These are phyloP conservation scores for Drosophila multiciliata DNA, from an alignment of 2,888 invertebrate genomes.

Conservation along the genomic window DNA sequence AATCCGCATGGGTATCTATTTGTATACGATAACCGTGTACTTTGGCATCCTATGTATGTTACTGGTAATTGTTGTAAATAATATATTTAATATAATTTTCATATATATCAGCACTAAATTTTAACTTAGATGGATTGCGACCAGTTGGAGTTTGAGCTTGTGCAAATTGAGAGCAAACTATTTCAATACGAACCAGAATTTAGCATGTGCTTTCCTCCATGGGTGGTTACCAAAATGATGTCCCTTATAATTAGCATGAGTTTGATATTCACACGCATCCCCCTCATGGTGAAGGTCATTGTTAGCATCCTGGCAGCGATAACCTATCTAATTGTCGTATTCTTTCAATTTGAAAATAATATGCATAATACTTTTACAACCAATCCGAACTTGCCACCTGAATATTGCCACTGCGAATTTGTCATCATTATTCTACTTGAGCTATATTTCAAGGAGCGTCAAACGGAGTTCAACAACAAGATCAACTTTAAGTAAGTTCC, in stretches of 20 bases:
- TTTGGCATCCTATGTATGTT: constrained; percentile 84
- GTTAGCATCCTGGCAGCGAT: constrained; percentile 87
- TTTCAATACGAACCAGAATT: constrained; percentile 43
- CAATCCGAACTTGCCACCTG: constrained; percentile 89
- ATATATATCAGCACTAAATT: too few relatives aligned
- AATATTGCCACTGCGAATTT: constrained; percentile 90
- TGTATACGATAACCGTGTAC: constrained; percentile 88
- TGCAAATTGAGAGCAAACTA: constrained; percentile 49
- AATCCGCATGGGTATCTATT: constrained; percentile 88
- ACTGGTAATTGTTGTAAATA: constrained; percentile 26
- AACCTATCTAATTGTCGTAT: constrained; percentile 89
- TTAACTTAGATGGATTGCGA: constrained; percentile 35
- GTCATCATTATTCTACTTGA: constrained; percentile 90
- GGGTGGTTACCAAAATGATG: constrained; percentile 86
- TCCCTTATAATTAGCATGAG: constrained; percentile 88
- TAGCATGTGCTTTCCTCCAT: constrained; percentile 80
- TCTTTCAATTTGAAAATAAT: constrained; percentile 86
- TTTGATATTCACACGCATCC: constrained; percentile 93
- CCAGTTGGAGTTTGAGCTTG: background rate
- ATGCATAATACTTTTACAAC: constrained; percentile 89
- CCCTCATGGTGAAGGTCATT: constrained; percentile 91
- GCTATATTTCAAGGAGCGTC: constrained; percentile 93
- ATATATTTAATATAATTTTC: background rate
- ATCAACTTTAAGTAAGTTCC: constrained; percentile 90
- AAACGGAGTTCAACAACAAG: constrained; percentile 95